Conservation (phyloP, 2,113 vertebrate genomes). For the Cebidichthys violaceus region DNA sequence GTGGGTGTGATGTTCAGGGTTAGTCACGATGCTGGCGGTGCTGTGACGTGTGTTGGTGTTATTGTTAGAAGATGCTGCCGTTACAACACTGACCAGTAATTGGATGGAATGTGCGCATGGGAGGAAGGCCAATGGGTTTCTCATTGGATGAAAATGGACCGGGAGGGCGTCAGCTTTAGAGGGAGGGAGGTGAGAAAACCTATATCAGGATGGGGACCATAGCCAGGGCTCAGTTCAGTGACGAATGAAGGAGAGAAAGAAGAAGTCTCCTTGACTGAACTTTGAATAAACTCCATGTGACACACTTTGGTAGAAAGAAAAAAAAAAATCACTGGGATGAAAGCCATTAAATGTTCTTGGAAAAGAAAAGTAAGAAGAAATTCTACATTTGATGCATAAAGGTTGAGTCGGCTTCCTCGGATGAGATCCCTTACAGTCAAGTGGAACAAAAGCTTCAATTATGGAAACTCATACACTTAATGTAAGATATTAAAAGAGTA, state of each 20-base stretch:
- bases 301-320: conserved; percentile 7
- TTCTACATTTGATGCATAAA: conserved; percentile 22
- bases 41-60: not conserved
- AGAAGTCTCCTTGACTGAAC: not conserved
- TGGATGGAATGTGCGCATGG: not conserved
- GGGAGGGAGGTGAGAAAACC: not conserved
- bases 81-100: not conserved
- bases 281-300: conserved; percentile 18
- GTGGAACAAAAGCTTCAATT: conserved; percentile 47
- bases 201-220: not conserved
- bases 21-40: not conserved
- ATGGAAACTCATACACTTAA: conserved; percentile 25
- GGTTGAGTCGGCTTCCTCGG: conserved; percentile 10
- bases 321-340: not conserved
- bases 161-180: not conserved
- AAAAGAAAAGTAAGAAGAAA: not conserved
- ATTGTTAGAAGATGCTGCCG: not conserved
- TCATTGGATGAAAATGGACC: not conserved
- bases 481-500: conserved; percentile 41
- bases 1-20: too few relatives aligned
- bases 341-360: conserved; percentile 24
- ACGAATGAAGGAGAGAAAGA: not conserved
- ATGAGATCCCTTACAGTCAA: conserved; percentile 18
- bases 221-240: not conserved
- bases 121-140: not conserved